Evolutionary conservation across 2,888 invertebrate species (phyloP), one percentile per base, ranked within the genome.

Genomic region (Blomia tropicalis): DNA sequence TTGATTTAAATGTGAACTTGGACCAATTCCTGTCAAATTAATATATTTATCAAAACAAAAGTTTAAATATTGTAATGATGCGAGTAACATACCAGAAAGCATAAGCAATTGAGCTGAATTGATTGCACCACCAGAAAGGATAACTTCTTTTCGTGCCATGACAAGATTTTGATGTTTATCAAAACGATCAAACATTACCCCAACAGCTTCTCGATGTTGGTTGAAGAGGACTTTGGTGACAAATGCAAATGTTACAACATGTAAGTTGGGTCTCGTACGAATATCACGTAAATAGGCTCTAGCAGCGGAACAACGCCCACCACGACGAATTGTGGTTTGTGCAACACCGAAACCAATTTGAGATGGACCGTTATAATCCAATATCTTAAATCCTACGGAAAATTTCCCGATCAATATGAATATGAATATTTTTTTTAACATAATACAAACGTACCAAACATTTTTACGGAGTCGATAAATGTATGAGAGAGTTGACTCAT

Each of bases 231-330:
- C 43, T 61, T 61, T 65, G 14, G 47, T 63, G 0, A 83, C 88
- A 66, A 86, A 85, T 0, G 87, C 79, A 69, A 85, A 79, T 80
- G 87, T 85, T 0, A 87, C 83, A 14, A 91, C 80, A 71, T 90
- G 86, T 0, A 91, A 76, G 71, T 90, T 91, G n/a, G 79, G 78
- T 1, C 90, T 78, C 1, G 85, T 76, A 59, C 87, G 79, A 0
- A 84, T 83, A 0, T 90, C 85, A 43, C 69, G 56, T 4, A 73
- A 67, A 63, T 68, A 72, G 2, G 71, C 70, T 53, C 68, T 68
- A 25, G 70, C 68, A 22, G 71, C 67, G 31, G 71, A 70, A 59
- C 69, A 68, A 41, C 73, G 66, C 19, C 67, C 62, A 0, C 72
- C 71, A 23, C 70, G 66, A 5, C 66, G 67, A 0, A 69, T 69